These are phyloP conservation scores for Syngnathus scovelli DNA, from an alignment of 2,113 vertebrate species.

Conservation along the genomic window DNA sequence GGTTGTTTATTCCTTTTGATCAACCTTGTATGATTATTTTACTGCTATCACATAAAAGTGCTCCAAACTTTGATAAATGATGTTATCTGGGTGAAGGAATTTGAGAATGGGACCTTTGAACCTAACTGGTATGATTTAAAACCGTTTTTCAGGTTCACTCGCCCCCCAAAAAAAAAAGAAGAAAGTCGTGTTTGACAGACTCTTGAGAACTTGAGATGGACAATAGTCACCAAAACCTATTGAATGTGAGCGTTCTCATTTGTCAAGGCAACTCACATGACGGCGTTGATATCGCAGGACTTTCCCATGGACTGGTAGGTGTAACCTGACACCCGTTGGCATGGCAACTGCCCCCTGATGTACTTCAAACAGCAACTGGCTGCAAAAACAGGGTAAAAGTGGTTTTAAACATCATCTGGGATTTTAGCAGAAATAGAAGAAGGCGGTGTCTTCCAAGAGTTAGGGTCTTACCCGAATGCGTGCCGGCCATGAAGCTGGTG, in stretches of 20 bases:
- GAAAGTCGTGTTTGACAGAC: too few species aligned
- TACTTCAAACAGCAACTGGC: conserved; percentile 63
- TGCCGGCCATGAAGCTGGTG: conserved; percentile 13
- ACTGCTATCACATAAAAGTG: too few species aligned
- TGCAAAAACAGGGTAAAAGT: conserved; percentile 22
- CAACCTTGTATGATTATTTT: too few species aligned
- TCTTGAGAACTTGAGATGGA: too few species aligned
- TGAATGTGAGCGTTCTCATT: not conserved
- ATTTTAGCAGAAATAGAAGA: not conserved
- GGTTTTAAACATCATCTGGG: not conserved
- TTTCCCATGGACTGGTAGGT: conserved; percentile 44
- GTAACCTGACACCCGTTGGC: conserved; percentile 41
- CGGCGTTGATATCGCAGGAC: conserved; percentile 58
- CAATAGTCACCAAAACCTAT: too few species aligned
- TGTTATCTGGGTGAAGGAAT: too few species aligned
- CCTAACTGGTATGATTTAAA: too few species aligned
- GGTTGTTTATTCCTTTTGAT: too few species aligned
- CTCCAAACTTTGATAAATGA: too few species aligned
- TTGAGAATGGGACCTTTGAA: too few species aligned
- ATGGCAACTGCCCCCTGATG: not conserved
- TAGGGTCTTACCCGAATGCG: conserved; percentile 40
- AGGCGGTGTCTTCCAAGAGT: not conserved
- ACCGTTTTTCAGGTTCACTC: too few species aligned
- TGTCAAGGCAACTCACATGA: conserved; percentile 59
- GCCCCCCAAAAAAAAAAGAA: too few species aligned